phyloP scores from a whole-genome alignment of 2,797 vertebrate species.

The Poeciliopsis gracilis region DNA sequence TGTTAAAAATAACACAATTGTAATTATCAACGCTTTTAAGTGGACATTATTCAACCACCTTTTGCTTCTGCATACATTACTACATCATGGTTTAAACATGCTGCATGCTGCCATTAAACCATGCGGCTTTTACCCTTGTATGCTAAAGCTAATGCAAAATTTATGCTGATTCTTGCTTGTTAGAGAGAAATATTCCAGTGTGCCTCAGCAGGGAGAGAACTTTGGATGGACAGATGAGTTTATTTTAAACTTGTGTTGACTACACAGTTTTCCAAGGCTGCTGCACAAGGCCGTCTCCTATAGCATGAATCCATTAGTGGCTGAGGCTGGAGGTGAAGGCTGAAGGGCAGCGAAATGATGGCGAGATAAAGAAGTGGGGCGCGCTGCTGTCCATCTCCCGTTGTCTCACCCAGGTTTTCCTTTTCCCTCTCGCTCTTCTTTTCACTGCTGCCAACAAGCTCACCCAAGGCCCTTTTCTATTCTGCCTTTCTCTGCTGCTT shows the following conservation, averaged over 20 bases:
- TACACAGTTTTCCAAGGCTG: slow-evolving; percentile 1
- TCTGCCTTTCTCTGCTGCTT: neutral
- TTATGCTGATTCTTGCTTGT: neutral
- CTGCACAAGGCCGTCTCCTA: slow-evolving; percentile 9
- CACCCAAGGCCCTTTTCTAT: neutral
- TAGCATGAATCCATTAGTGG: slow-evolving; percentile 48
- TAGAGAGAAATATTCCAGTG: neutral
- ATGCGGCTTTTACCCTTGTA: neutral
- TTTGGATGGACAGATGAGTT: neutral
- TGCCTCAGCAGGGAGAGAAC: neutral
- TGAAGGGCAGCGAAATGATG: slow-evolving; percentile 28
- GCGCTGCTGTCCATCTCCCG: slow-evolving; percentile 26
- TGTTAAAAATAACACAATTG: neutral
- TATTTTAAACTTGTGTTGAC: neutral
- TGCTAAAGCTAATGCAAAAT: neutral
- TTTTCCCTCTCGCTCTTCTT: slow-evolving; percentile 16
- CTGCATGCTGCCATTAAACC: neutral
- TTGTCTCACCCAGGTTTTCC: slow-evolving; percentile 12
- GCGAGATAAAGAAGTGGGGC: slow-evolving; percentile 22
- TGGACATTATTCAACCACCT: neutral
- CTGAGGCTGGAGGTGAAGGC: slow-evolving; percentile 27
- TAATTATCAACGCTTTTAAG: neutral
- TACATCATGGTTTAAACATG: neutral
- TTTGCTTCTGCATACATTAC: neutral
- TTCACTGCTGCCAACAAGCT: slow-evolving; percentile 33